A percentile compares a stretch with the other conserved stretches of the same genome.
These are phyloP conservation scores for Gymnorhina tibicen DNA, from an alignment of 2,113 vertebrate species.

Conservation along the genomic window DNA sequence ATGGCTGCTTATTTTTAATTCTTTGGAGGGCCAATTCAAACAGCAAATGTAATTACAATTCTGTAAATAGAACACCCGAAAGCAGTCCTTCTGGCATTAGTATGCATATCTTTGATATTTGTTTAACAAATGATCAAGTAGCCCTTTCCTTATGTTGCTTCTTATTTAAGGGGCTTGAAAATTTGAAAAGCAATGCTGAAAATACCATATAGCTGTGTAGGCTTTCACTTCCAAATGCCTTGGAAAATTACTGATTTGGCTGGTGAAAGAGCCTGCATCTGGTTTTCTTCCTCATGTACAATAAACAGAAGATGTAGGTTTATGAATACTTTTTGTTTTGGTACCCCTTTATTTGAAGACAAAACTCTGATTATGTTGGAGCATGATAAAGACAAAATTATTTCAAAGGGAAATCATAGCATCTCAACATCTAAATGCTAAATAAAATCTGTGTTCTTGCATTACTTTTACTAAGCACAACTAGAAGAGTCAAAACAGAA, in stretches of 20 bases:
- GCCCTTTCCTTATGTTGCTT: slow-evolving; percentile 36
- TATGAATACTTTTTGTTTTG: background rate
- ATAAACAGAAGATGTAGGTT: background rate
- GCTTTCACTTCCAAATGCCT: background rate
- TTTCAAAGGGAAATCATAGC: background rate
- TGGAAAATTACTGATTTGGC: background rate
- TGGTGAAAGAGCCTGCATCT: background rate
- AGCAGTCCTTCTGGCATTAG: slow-evolving; percentile 62
- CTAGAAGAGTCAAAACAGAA: background rate
- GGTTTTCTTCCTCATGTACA: background rate
- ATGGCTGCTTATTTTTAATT: slow-evolving; percentile 54
- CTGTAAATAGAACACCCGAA: slow-evolving; percentile 65
- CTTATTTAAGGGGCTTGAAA: slow-evolving; percentile 28
- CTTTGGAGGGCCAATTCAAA: slow-evolving; percentile 68
- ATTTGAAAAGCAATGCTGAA: background rate
- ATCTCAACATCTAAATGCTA: background rate
- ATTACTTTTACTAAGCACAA: background rate
- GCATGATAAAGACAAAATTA: background rate
- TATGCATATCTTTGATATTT: slow-evolving; percentile 56
- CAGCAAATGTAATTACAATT: slow-evolving; percentile 71
- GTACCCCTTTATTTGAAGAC: background rate
- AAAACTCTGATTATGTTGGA: background rate
- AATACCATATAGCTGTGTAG: background rate
- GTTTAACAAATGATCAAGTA: slow-evolving; percentile 62
- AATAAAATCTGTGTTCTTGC: background rate